These are phyloP conservation scores for Vireo griseus DNA, from an alignment of 2,797 vertebrate genomes.

Conservation along the genomic window DNA sequence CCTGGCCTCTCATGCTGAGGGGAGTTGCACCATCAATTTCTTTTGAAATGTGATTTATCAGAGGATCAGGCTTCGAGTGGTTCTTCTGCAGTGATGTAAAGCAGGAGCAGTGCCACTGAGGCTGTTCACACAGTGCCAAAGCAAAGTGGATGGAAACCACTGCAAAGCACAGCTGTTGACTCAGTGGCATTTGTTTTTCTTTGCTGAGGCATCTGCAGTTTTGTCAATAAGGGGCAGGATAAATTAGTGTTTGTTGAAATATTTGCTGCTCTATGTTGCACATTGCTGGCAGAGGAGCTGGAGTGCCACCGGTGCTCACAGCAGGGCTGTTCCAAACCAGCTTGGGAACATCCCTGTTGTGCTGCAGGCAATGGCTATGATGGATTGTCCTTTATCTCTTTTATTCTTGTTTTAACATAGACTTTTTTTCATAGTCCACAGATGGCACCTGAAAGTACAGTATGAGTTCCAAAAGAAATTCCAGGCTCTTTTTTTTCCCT, in stretches of 20 bases:
- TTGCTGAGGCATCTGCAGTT: neutral
- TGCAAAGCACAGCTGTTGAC: neutral
- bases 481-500: conserved; percentile 21
- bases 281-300: neutral
- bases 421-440: neutral
- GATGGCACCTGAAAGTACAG: conserved; percentile 60
- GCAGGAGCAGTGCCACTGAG: neutral
- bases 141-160: neutral
- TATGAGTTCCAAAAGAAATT: conserved; percentile 49
- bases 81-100: neutral
- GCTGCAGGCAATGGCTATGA: neutral
- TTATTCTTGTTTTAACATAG: neutral
- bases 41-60: neutral
- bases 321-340: neutral
- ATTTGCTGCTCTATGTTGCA: neutral
- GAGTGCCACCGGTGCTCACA: neutral
- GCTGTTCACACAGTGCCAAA: neutral
- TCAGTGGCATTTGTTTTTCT: neutral
- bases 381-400: neutral
- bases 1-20: neutral
- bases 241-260: conserved; percentile 1
- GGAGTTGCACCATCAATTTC: neutral
- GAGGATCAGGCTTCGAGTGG: neutral
- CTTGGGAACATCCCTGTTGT: neutral
- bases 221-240: neutral